These are phyloP conservation scores for Hesperophylax magnus DNA, from an alignment of 1,140 invertebrate species.

Conservation along the genomic window DNA sequence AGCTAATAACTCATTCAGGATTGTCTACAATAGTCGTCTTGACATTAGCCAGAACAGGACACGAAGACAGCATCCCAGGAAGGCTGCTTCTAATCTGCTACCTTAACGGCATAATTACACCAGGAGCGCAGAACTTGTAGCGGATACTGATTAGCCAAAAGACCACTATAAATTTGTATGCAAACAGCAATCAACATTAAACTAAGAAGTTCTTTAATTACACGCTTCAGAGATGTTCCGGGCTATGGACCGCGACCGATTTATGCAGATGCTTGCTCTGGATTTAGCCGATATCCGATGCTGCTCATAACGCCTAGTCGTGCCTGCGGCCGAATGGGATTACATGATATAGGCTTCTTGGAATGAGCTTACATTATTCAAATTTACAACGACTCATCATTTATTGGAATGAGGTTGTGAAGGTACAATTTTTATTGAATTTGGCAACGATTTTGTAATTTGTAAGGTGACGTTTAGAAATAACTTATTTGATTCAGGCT, in stretches of 20 bases:
- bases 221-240: constrained; percentile 48
- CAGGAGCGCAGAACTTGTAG: not conserved
- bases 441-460: too few relatives aligned
- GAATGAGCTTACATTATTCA: too few relatives aligned
- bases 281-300: constrained; percentile 20
- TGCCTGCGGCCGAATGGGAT: too few relatives aligned
- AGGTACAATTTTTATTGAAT: too few relatives aligned
- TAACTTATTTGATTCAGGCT: too few relatives aligned
- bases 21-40: too few relatives aligned
- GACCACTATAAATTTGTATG: constrained; percentile 25
- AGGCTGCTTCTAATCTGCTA: constrained; percentile 8
- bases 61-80: not conserved
- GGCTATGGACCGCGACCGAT: constrained; percentile 45
- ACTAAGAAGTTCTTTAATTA: constrained; percentile 54
- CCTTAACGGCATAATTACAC: constrained; percentile 20
- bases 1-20: too few relatives aligned
- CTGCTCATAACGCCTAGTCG: not conserved
- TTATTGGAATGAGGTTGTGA: too few relatives aligned
- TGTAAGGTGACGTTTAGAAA: too few relatives aligned
- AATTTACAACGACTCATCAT: too few relatives aligned
- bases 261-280: constrained; percentile 40
- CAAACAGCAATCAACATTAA: constrained; percentile 50
- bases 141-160: constrained; percentile 25
- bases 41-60: not conserved
- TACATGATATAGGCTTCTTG: too few relatives aligned